Conservation (phyloP, 1,140 invertebrate genomes). For the Caerostris darwini region DNA sequence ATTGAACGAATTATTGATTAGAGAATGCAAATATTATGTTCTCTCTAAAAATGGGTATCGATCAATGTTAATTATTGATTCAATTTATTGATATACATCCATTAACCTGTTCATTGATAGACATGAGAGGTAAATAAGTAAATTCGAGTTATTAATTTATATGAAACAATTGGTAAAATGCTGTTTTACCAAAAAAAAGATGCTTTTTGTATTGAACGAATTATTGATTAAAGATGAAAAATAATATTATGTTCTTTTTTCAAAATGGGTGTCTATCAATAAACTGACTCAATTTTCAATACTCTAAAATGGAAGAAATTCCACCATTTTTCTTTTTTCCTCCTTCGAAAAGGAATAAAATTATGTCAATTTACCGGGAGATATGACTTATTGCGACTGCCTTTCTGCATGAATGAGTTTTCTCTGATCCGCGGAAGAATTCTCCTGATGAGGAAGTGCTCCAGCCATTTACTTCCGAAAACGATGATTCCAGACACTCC, state of each 20-base stretch:
- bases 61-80: too few relatives aligned
- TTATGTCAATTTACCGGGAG: constrained; percentile 29
- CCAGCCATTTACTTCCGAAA: constrained; percentile 23
- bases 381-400: constrained; percentile 50
- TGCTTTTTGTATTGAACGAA: background rate
- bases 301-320: background rate
- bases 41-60: too few relatives aligned
- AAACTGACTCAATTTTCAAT: background rate
- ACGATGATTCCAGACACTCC: constrained; percentile 12
- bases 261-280: background rate
- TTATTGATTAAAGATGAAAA: too few relatives aligned
- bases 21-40: too few relatives aligned
- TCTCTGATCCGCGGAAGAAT: constrained; percentile 34
- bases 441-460: constrained; percentile 54
- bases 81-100: too few relatives aligned
- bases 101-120: too few relatives aligned
- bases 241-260: too few relatives aligned
- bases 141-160: too few relatives aligned
- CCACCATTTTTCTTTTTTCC: background rate
- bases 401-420: constrained; percentile 51
- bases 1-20: too few relatives aligned
- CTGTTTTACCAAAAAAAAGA: background rate
- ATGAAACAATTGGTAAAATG: too few relatives aligned
- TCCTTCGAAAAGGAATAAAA: constrained; percentile 15
- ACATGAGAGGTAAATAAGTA: too few relatives aligned